Base-by-base conservation (phyloP, 2,797 vertebrate species). In the Sparidentex hasta region DNA sequence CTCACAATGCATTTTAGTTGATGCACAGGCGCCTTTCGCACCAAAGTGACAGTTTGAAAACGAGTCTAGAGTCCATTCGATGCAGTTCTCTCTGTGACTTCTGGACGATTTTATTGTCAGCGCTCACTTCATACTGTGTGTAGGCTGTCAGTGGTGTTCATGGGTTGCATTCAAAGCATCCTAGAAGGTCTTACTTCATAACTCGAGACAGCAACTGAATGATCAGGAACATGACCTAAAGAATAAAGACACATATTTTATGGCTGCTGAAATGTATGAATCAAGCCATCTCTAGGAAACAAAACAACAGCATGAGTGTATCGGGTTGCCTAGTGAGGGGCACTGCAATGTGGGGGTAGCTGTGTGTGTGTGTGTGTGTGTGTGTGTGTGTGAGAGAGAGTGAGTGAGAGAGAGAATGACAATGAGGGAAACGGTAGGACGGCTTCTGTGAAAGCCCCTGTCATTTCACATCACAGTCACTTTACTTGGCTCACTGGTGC, bases 391-490 rank as follows among this genome's bases (percentile, higher is more conserved):
- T 67, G 66, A 33, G 25, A 25, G 38, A 23, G 54, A 61, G 50
- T 33, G 43, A 73, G 71, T 71, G 64, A 12, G 67, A 16, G 59
- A 54, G 74, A 43, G 68, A 83, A 74, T 85, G 81, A 88, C 84
- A 91, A 79, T 86, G 84, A 85, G 77, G 67, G 38, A 76, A 89
- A 89, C 25, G 74, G 80, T 80, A 52, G 89, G 82, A 77, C 46
- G 51, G 88, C 65, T 84, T 80, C 74, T 74, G 84, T 93, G 88
- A 93, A 94, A 90, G 90, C 82, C 54, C 65, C 90, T 92, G 93
- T 94, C 93, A 87, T 85, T 85, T 87, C 91, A 87, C 83, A 93
- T 94, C 90, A 92, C 50, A 83, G 71, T 92, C 90, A 90, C 84
- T 91, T 76, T 38, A 51, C 73, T 82, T 41, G 76, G 75, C 70